Percentiles rank a stretch among this genome's conserved stretches.
Evolutionary conservation across 2,113 vertebrate genomes (phyloP).

Genomic region (Lethenteron camtschaticum): DNA sequence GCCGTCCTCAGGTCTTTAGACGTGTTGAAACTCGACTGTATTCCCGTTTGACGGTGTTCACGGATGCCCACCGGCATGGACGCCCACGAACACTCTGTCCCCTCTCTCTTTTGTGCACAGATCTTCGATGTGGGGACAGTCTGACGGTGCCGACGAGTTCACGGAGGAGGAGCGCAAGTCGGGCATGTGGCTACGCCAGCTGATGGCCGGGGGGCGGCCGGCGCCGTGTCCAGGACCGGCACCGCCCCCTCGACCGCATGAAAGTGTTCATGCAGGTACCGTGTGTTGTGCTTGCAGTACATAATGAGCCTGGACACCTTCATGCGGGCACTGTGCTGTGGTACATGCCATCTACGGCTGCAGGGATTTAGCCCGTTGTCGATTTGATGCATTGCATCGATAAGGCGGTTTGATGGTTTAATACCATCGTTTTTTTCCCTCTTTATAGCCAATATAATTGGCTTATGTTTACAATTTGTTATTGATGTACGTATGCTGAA

Average conservation of each 20-base stretch:
- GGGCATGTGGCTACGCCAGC: slow-evolving; percentile 70
- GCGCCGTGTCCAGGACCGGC: slow-evolving; percentile 62
- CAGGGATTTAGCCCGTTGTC: background rate
- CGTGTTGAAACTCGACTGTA: background rate
- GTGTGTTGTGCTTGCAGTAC: background rate
- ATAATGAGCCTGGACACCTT: background rate
- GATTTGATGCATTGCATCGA: background rate
- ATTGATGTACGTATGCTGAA: no score
- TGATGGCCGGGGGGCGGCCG: slow-evolving; percentile 45
- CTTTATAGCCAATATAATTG: no score
- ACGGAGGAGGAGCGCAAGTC: slow-evolving; percentile 66
- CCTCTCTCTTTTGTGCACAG: slow-evolving; percentile 16
- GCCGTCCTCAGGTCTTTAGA: background rate
- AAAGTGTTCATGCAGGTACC: slow-evolving; percentile 88
- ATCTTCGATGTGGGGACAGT: slow-evolving; percentile 76
- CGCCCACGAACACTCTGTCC: slow-evolving; percentile 6
- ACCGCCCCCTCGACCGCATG: slow-evolving; percentile 61
- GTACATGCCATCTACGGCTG: background rate
- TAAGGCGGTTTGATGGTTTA: background rate
- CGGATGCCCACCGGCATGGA: background rate
- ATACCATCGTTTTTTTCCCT: background rate
- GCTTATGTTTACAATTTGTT: no score
- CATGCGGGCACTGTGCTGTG: background rate
- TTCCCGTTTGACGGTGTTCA: background rate
- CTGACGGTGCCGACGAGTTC: slow-evolving; percentile 66